Percentiles rank a stretch among this genome's conserved stretches.
phyloP scores from a whole-genome alignment of 2,113 vertebrate genomes.

The Burhinus bistriatus region DNA sequence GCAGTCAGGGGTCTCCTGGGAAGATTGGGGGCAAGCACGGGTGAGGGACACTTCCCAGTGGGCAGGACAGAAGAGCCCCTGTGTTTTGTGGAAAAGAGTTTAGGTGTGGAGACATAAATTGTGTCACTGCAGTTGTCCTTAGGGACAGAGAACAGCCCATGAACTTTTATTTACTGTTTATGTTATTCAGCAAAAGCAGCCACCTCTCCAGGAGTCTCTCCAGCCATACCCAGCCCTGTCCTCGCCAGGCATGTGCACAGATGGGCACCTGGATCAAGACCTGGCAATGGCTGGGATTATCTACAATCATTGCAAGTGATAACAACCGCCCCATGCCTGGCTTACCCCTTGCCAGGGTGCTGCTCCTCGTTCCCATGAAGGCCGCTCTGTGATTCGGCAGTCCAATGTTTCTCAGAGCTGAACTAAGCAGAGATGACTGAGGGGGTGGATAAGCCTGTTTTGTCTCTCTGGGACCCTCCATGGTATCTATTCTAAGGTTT shows the following conservation, averaged over 20 bases:
- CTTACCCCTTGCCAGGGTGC: neutral
- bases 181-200: neutral
- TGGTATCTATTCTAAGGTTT: conserved; percentile 44
- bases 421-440: neutral
- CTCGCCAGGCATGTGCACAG: accelerated
- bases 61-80: neutral
- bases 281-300: neutral
- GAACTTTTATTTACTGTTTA: neutral
- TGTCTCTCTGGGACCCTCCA: neutral
- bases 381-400: neutral
- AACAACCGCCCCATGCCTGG: neutral
- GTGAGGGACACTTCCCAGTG: accelerated
- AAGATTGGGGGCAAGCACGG: accelerated
- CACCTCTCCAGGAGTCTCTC: neutral
- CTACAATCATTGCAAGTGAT: accelerated
- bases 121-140: neutral
- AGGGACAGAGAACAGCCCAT: neutral
- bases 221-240: accelerated
- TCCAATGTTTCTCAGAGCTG: neutral
- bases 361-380: conserved; percentile 1
- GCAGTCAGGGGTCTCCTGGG: neutral
- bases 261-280: neutral
- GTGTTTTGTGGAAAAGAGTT: neutral
- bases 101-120: neutral
- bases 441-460: neutral